phyloP scores from a whole-genome alignment of 2,797 vertebrate genomes.

The Okamejei kenojei region DNA sequence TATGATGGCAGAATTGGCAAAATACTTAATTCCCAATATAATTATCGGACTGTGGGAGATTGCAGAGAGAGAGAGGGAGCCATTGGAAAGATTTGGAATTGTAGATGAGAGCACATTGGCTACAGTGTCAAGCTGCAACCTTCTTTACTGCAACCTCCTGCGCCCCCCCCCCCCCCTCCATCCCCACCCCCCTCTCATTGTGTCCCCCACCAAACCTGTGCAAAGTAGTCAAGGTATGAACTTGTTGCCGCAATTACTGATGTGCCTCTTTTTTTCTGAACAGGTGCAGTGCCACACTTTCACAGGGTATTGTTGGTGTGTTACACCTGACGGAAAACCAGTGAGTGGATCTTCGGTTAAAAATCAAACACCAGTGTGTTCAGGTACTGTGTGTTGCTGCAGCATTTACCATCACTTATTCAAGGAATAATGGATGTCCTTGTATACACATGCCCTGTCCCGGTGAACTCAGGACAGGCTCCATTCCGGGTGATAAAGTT shows the following conservation, averaged over 20 bases:
- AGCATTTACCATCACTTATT: background rate
- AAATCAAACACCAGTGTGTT: conserved; percentile 97
- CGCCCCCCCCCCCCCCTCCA: background rate
- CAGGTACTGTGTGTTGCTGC: conserved; percentile 73
- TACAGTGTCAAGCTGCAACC: background rate
- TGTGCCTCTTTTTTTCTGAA: background rate
- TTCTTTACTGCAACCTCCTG: no score
- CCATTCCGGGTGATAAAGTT: background rate
- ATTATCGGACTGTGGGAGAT: background rate
- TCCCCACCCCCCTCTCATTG: no score
- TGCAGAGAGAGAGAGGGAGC: background rate
- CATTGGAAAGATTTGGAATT: background rate
- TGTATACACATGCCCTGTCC: background rate
- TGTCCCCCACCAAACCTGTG: background rate
- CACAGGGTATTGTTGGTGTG: conserved; percentile 98
- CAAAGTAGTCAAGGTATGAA: background rate
- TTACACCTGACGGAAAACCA: conserved; percentile 88
- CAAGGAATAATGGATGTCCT: background rate
- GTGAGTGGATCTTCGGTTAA: conserved; percentile 95
- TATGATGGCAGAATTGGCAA: background rate
- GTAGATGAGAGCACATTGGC: background rate
- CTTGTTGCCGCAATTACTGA: background rate
- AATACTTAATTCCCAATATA: background rate
- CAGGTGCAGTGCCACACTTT: conserved; percentile 98
- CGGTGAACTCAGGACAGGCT: background rate